Evolutionary conservation across 2,888 invertebrate genomes (phyloP), one percentile per base, ranked within the genome.

Genomic region (Catocala nupta): DNA sequence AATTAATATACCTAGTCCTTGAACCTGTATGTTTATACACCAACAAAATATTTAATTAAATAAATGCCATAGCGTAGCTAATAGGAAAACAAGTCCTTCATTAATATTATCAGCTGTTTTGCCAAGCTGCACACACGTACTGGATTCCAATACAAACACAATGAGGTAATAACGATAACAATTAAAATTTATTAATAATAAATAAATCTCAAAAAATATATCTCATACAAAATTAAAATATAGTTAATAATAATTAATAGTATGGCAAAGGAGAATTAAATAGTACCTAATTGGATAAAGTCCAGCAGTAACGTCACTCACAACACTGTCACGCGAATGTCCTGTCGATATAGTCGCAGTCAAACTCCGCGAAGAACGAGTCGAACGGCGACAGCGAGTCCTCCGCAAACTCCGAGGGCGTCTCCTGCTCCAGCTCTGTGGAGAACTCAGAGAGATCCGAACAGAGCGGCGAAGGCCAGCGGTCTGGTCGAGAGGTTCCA

Each of bases 361-460:
- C 93, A 80, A 94, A 94, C 77, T 94, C 94, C 55, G 94, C 92
- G 79, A 94, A 92, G 84, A 94, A 94, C 59, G 93, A 87, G 78
- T 96, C 95, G 74, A 95, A 95, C 0, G 95, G 95, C 48, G 95
- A 95, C 13, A 96, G 85, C 5, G 95, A 95, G 61, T 95, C 93
- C 74, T 94, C 94, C 7, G 92, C 90, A 80, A 91, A 92, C 76
- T 94, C 94, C 9, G 93, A 91, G 0, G 95, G 93, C 5, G 95
- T 89, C 71, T 94, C 92, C 68, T 92, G 86, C 45, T 95, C 92
- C 67, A 91, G 75, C 65, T 95, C 93, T 54, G 90, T 86, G 65
- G 94, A 92, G 82, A 93, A 88, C 76, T 93, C 94, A 0, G 95
- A 95, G 58, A 95, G 88, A 64, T 95, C 95, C 16, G 95, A 95